Evolutionary conservation across 2,797 vertebrate genomes (phyloP).

Genomic region (Clarias platycephalus): DNA sequence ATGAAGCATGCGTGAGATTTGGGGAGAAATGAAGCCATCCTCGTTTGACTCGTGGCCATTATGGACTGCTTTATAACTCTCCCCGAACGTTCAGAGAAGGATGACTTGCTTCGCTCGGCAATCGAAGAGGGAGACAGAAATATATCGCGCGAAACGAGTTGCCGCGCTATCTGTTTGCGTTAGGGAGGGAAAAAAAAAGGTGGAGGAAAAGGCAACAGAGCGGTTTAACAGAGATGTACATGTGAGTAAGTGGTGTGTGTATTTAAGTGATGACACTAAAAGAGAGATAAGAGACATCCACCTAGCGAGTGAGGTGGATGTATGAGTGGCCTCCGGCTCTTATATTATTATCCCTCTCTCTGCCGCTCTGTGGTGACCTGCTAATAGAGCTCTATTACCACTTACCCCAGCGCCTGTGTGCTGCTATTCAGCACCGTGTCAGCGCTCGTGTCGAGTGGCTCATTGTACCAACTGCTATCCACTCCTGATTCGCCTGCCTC

Average conservation of each 20-base stretch:
- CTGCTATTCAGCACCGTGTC: constrained; percentile 54
- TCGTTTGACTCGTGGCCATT: constrained; percentile 39
- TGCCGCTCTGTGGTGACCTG: constrained; percentile 65
- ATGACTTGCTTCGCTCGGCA: constrained; percentile 44
- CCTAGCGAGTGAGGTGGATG: constrained; percentile 46
- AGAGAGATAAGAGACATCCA: constrained; percentile 50
- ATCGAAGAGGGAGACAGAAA: constrained; percentile 33
- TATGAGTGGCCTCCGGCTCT: constrained; percentile 52
- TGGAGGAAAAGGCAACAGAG: constrained; percentile 23
- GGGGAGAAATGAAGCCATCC: constrained; percentile 52
- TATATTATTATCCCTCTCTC: constrained; percentile 66
- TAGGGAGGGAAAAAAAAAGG: background rate
- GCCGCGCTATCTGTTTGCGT: constrained; percentile 4
- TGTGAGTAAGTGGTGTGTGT: constrained; percentile 39
- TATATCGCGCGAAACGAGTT: background rate
- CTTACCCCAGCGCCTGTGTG: constrained; percentile 59
- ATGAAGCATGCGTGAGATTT: constrained; percentile 51
- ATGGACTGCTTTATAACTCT: constrained; percentile 49
- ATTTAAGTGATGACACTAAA: constrained; percentile 46
- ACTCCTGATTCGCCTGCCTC: constrained; percentile 64
- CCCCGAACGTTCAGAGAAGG: constrained; percentile 48
- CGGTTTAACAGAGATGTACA: constrained; percentile 30
- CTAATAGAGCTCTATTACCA: constrained; percentile 73
- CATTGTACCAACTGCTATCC: constrained; percentile 68
- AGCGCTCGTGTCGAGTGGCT: constrained; percentile 71